Evolutionary conservation across 2,888 invertebrate species (phyloP).

Genomic region (Xestia c-nigrum): DNA sequence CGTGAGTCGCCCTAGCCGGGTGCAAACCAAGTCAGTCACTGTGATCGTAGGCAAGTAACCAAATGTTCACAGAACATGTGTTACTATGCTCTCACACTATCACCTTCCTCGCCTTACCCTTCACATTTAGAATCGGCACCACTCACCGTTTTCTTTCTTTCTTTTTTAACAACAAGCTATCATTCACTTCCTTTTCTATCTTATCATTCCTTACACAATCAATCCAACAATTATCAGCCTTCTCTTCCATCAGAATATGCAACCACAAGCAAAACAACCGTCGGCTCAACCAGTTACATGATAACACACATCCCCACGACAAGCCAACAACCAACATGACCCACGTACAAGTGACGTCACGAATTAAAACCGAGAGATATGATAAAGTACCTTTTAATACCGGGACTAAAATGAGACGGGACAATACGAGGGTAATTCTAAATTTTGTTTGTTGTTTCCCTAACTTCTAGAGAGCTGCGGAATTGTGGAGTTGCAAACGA

Average conservation of each 20-base stretch:
- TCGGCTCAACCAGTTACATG: conserved; percentile 1
- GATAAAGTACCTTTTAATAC: conserved; percentile 65
- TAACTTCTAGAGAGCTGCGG: conserved; percentile 43
- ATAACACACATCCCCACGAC: conserved; percentile 1
- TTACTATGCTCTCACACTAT: not conserved
- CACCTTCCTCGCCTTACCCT: not conserved
- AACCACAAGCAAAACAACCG: conserved; percentile 9
- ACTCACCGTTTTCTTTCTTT: not conserved
- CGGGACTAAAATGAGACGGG: conserved; percentile 50
- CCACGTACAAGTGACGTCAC: conserved; percentile 57
- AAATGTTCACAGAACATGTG: not conserved
- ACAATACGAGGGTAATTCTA: conserved; percentile 35
- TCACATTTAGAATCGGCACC: not conserved
- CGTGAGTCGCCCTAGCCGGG: too few relatives aligned
- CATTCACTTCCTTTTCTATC: not conserved
- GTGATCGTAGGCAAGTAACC: not conserved
- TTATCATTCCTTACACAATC: not conserved
- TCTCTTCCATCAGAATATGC: not conserved
- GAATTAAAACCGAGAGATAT: conserved; percentile 60
- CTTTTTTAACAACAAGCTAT: not conserved
- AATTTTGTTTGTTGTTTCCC: conserved; percentile 52
- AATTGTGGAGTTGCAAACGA: conserved; percentile 35
- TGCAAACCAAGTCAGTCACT: too few relatives aligned
- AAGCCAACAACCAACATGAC: conserved; percentile 37
- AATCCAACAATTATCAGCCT: not conserved